These are phyloP conservation scores for Chelonoidis abingdonii DNA, from an alignment of 2,113 vertebrate genomes.

Conservation along the genomic window DNA sequence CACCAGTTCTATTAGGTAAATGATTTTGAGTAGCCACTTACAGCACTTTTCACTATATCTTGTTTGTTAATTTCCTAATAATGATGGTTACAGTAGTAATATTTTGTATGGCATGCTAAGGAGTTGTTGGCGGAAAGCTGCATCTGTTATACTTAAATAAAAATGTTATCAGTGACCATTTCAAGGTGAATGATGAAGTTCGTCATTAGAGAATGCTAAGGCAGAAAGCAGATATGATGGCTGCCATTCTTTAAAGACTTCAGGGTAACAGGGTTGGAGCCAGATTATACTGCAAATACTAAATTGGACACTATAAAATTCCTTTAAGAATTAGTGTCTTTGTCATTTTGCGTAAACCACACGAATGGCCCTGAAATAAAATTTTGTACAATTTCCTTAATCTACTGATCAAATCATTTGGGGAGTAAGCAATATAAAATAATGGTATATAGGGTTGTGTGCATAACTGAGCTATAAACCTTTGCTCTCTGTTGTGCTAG, in stretches of 20 bases:
- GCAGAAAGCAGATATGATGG: not conserved
- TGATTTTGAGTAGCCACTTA: not conserved
- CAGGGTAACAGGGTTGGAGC: not conserved
- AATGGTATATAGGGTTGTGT: not conserved
- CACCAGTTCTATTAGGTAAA: not conserved
- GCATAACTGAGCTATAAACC: not conserved
- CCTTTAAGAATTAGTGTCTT: not conserved
- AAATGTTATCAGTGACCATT: not conserved
- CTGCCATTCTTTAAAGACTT: not conserved
- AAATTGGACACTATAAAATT: not conserved
- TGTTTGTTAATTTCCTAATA: not conserved
- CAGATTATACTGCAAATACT: not conserved
- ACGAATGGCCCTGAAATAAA: not conserved
- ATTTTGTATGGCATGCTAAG: not conserved
- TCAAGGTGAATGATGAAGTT: not conserved
- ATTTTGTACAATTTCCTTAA: not conserved
- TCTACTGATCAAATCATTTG: conserved; percentile 2
- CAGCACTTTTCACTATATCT: not conserved
- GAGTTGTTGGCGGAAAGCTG: not conserved
- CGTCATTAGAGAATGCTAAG: not conserved
- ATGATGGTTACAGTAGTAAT: not conserved
- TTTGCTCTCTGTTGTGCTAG: conserved; percentile 24
- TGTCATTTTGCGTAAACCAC: not conserved
- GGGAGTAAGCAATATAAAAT: conserved; percentile 10
- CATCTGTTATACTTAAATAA: not conserved